Evolutionary conservation across 1,140 invertebrate genomes (phyloP).

Genomic region (Megalonaias nervosa): DNA sequence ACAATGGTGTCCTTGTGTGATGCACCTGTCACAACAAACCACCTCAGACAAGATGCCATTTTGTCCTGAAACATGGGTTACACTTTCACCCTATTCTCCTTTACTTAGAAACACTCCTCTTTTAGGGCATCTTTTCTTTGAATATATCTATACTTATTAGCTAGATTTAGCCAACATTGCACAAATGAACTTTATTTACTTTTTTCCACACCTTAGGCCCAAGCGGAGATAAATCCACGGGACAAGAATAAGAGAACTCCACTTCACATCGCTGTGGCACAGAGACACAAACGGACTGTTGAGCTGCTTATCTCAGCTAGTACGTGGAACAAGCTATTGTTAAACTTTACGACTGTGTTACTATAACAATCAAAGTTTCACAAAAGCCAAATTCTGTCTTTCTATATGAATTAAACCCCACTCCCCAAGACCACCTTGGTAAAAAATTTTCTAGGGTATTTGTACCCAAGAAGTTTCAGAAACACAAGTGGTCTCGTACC

Average conservation of each 20-base stretch:
- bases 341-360: too few relatives aligned
- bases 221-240: constrained; percentile 27
- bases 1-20: too few relatives aligned
- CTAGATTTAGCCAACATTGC: too few relatives aligned
- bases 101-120: too few relatives aligned
- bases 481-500: too few relatives aligned
- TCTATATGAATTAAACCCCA: too few relatives aligned
- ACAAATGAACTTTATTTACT: neutral
- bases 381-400: too few relatives aligned
- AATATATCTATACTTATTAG: neutral
- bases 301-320: constrained; percentile 36
- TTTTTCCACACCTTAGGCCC: constrained; percentile 3
- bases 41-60: neutral
- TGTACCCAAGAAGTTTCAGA: too few relatives aligned
- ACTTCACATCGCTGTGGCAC: constrained; percentile 36
- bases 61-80: neutral
- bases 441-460: too few relatives aligned
- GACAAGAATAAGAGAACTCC: constrained; percentile 41
- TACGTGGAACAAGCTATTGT: neutral
- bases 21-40: neutral
- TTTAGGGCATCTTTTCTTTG: neutral
- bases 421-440: too few relatives aligned
- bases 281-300: constrained; percentile 36
- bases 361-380: too few relatives aligned
- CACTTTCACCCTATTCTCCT: neutral